Evolutionary conservation across 2,888 invertebrate species (phyloP), one percentile per base, ranked within the genome.

Genomic region (Toxonevra muliebris): DNA sequence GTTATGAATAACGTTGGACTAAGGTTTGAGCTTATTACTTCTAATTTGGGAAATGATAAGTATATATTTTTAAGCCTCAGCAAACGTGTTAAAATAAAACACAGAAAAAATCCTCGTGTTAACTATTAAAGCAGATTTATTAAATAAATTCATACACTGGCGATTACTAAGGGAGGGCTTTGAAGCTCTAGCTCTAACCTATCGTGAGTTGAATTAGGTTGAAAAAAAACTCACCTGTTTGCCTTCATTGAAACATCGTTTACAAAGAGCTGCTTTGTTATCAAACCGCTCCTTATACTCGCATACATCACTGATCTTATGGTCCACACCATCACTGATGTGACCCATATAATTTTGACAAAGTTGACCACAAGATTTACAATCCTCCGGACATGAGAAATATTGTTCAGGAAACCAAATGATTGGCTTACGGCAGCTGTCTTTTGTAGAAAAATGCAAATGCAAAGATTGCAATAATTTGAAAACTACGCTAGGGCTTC

Each of bases 321-420:
- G 92, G 13, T 88, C 85, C 70, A 88, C 87, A 11, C 88, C 89
- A 68, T 90, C 90, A 41, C 87, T 86, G 54, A 87, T 83, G 77
- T 92, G 92, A 0, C 91, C 91, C 90, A 91, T 90, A 19, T 90
- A 90, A 65, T 88, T 86, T 71, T 86, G 87, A 76, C 92, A 92
- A 40, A 89, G 87, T 62, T 86, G 84, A 62, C 86, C 88, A 83
- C 93, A 94, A 2, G 92, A 90, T 69, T 90, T 87, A 81, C 93
- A 94, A 73, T 88, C 88, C 1, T 88, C 87, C 19, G 89, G 88
- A 78, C 93, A 94, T 0, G 93, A 92, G 77, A 93, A 93, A 85
- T 93, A 93, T 79, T 93, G 90, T 76, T 93, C 92, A 43, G 93
- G 90, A 83, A 93, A 93, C 62, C 91, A 86, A 77, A 89, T 88